Percentiles rank a stretch among this genome's conserved stretches.
Conservation (phyloP, 2,797 vertebrate genomes). For the Enteromius afrohamiltoni region DNA sequence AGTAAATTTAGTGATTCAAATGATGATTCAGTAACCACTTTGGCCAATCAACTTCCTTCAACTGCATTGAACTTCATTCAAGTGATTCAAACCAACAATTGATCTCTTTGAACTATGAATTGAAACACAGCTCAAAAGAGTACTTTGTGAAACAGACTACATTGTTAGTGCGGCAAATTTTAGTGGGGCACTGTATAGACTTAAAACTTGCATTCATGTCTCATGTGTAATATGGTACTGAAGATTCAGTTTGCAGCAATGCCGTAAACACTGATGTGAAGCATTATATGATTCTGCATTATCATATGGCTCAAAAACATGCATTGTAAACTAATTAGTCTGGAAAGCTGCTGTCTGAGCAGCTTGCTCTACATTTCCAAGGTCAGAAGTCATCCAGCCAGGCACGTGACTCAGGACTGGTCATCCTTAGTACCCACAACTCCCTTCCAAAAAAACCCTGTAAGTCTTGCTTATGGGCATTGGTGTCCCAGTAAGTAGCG, state of each 20-base stretch:
- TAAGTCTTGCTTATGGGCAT: conserved; percentile 61
- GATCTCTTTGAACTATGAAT: neutral
- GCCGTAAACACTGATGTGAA: neutral
- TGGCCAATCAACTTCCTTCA: neutral
- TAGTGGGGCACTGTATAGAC: neutral
- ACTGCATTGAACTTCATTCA: too few species aligned
- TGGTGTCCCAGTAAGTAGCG: conserved; percentile 66
- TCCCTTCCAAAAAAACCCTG: conserved; percentile 21
- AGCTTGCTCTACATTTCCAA: conserved; percentile 51
- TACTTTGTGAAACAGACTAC: neutral
- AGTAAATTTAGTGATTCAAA: neutral
- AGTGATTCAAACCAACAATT: neutral
- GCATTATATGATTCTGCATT: neutral
- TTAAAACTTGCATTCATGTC: neutral
- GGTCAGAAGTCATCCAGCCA: conserved; percentile 57
- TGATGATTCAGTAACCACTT: neutral
- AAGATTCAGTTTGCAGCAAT: neutral
- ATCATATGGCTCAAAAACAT: neutral
- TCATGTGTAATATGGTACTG: neutral
- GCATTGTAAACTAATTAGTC: neutral
- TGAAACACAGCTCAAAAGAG: neutral
- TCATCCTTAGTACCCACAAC: conserved; percentile 35
- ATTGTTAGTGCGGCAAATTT: neutral
- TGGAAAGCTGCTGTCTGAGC: neutral
- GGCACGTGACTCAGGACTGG: conserved; percentile 32